Evolutionary conservation across 1,140 invertebrate genomes (phyloP).

Genomic region (Drosophila kikkawai): DNA sequence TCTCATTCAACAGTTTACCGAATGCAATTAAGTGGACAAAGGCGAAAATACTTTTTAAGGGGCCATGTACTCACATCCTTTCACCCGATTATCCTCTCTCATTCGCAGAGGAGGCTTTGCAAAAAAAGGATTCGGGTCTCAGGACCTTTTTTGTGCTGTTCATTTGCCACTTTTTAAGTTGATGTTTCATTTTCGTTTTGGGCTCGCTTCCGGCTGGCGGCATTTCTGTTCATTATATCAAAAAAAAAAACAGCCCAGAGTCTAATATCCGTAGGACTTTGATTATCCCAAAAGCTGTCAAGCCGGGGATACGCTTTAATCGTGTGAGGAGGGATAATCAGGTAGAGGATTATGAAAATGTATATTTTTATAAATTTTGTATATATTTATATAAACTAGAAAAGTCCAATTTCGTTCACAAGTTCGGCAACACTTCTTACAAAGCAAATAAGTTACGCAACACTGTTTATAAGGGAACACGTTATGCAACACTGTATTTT

Average conservation of each 20-base stretch:
- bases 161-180: constrained; percentile 49
- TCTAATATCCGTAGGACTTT: constrained; percentile 6
- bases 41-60: constrained; percentile 28
- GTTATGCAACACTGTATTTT: neutral
- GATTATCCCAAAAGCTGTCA: constrained; percentile 1
- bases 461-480: neutral
- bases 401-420: too few relatives aligned
- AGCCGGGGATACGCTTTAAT: neutral
- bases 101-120: neutral
- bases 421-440: neutral
- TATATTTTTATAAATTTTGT: too few relatives aligned
- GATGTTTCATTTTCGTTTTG: constrained; percentile 46
- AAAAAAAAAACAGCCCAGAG: neutral
- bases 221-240: constrained; percentile 12
- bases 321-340: neutral
- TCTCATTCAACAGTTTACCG: constrained; percentile 43
- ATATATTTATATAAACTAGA: neutral
- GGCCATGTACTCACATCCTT: constrained; percentile 11
- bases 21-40: constrained; percentile 47
- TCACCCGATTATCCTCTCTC: constrained; percentile 34
- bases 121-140: constrained; percentile 10
- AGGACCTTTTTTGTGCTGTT: constrained; percentile 23
- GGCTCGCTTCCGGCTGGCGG: constrained; percentile 27
- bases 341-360: too few relatives aligned
- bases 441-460: neutral